Conservation (phyloP, 2,797 vertebrate species). For the Synaphobranchus kaupii region DNA sequence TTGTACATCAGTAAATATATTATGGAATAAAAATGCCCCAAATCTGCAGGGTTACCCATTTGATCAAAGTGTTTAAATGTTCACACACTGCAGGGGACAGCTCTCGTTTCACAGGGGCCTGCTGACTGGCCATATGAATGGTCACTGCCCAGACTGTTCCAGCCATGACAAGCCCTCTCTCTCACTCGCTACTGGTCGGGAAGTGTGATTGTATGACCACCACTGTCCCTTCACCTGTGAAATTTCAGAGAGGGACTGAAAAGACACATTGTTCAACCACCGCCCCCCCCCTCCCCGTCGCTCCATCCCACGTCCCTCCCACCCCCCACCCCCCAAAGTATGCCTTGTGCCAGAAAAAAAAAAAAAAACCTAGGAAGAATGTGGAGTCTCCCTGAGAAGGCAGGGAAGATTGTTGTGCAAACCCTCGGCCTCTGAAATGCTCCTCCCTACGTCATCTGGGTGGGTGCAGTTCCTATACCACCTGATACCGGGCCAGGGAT, state of each 20-base stretch:
- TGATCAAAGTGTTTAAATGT: background rate
- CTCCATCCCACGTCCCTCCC: constrained; percentile 31
- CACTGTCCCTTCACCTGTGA: constrained; percentile 61
- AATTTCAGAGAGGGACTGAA: constrained; percentile 54
- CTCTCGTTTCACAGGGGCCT: background rate
- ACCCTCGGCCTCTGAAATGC: background rate
- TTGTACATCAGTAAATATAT: background rate
- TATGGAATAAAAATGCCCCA: background rate
- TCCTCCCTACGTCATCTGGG: constrained; percentile 42
- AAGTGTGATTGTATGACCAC: constrained; percentile 52
- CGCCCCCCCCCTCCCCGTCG: background rate
- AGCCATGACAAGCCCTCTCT: background rate
- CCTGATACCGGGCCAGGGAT: background rate
- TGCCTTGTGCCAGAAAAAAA: constrained; percentile 60
- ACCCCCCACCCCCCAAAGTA: constrained; percentile 46
- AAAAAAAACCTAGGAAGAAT: constrained; percentile 60
- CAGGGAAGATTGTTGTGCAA: constrained; percentile 40
- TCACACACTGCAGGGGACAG: background rate
- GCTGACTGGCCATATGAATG: background rate
- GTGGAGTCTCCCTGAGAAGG: constrained; percentile 48
- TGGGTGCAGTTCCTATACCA: background rate
- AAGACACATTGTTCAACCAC: constrained; percentile 61
- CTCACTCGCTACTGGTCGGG: constrained; percentile 55
- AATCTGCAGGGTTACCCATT: background rate
- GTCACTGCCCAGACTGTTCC: background rate